These are phyloP conservation scores for Drosophila differens DNA, from an alignment of 2,888 invertebrate species.

Conservation along the genomic window DNA sequence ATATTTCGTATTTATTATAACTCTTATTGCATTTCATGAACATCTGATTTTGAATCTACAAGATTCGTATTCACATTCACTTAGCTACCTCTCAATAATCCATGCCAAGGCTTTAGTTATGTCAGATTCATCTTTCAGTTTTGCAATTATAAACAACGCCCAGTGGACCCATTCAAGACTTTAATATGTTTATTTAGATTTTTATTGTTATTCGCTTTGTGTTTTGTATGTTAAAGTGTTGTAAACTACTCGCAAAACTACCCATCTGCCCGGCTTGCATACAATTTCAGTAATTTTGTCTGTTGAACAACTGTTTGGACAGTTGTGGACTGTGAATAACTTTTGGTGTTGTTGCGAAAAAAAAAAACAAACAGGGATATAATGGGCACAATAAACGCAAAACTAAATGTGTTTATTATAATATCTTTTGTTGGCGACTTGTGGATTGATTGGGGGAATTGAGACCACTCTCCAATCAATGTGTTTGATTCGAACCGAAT, in stretches of 20 bases:
- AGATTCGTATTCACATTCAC: not conserved
- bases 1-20: not conserved
- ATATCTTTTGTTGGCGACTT: conserved; percentile 8
- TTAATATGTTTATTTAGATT: conserved; percentile 51
- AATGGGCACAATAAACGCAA: conserved; percentile 1
- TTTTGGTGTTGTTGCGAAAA: conserved; percentile 10
- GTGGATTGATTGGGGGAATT: conserved; percentile 10
- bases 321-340: conserved; percentile 31
- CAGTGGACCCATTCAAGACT: conserved; percentile 28
- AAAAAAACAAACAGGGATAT: conserved; percentile 2
- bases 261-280: conserved; percentile 7
- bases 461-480: conserved; percentile 22
- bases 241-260: conserved; percentile 24
- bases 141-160: conserved; percentile 20
- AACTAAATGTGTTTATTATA: not conserved
- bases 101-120: conserved; percentile 20
- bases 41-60: not conserved
- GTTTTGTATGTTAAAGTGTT: conserved; percentile 38
- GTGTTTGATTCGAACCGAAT: conserved; percentile 11
- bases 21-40: not conserved
- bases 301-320: conserved; percentile 24
- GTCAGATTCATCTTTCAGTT: not conserved
- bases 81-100: conserved; percentile 14
- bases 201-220: conserved; percentile 43
- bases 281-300: conserved; percentile 21